These are phyloP conservation scores for Campylomormyrus numenius DNA, from an alignment of 2,113 vertebrate species.

Conservation along the genomic window DNA sequence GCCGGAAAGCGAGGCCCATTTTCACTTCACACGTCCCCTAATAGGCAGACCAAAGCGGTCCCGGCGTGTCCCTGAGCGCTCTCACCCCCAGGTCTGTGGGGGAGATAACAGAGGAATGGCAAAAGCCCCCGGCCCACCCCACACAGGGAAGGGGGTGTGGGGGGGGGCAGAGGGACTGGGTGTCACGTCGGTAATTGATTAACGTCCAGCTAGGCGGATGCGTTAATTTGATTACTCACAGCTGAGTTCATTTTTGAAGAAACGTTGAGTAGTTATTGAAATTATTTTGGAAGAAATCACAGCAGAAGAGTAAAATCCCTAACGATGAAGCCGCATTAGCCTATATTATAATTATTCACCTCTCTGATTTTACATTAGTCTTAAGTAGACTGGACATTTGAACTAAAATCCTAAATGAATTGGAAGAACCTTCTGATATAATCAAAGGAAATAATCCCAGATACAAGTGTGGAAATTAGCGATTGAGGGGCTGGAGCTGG, in stretches of 20 bases:
- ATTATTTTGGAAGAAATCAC: neutral
- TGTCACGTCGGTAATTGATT: neutral
- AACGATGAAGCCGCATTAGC: neutral
- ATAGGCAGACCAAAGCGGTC: slow-evolving; percentile 77
- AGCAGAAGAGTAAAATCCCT: neutral
- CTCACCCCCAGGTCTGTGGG: slow-evolving; percentile 72
- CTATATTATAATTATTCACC: neutral
- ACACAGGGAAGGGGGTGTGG: neutral
- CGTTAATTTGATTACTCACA: neutral
- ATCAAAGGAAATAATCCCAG: neutral
- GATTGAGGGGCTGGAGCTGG: neutral
- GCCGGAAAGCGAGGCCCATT: slow-evolving; percentile 59
- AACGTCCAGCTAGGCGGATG: neutral
- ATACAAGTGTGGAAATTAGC: neutral
- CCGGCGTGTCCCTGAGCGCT: slow-evolving; percentile 68
- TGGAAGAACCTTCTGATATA: neutral
- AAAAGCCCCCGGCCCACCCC: neutral
- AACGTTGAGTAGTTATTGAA: neutral
- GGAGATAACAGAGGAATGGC: slow-evolving; percentile 69
- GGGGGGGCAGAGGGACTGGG: neutral
- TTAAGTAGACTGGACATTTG: neutral
- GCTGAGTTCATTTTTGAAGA: neutral
- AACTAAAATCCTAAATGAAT: neutral
- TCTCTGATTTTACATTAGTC: neutral
- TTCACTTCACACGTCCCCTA: slow-evolving; percentile 72